Evolutionary conservation across 2,113 vertebrate species (phyloP), one percentile per base, ranked within the genome.

Genomic region (Brachionichthys hirsutus): DNA sequence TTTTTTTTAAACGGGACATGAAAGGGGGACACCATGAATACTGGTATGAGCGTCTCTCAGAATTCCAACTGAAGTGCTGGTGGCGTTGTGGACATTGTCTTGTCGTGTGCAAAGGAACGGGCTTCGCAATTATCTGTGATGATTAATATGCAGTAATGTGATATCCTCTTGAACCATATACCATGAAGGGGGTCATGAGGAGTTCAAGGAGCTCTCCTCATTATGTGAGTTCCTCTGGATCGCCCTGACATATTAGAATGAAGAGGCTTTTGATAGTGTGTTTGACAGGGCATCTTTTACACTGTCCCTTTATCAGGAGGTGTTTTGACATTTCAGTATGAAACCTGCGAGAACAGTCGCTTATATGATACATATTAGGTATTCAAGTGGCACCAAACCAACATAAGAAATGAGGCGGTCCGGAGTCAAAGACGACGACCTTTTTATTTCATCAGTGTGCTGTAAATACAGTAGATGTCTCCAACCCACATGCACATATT

Each of bases 1-100:
- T 70, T 82, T 80, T 87, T 30, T 73, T 80, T 67, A 67, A 82
- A 87, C 62, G 75, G 76, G 74, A 73, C 75, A 85, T 85, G 67
- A 80, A 73, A 79, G 64, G 54, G 54, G 73, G 73, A 48, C 78
- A 67, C 58, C 9, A 17, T 54, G 67, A 79, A 74, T 82, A 84
- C 81, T 81, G 70, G 58, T 67, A 74, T 76, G 59, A 86, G 82
- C 69, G 24, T 57, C 62, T 85, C 38, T 38, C 51, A 62, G 72
- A 81, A 83, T 78, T 72, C 77, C 75, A 87, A 84, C 87, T 85
- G n/a, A 80, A 62, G 60, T 67, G 49, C 57, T 16, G 2, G 54
- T 70, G 60, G 57, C 57, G 51, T 63, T 57, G 54, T 80, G 70
- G 66, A 78, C 65, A 69, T 63, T 71, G 79, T 50, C 76, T 54